Conservation (phyloP, 2,113 vertebrate species). For the Otolemur garnettii region DNA sequence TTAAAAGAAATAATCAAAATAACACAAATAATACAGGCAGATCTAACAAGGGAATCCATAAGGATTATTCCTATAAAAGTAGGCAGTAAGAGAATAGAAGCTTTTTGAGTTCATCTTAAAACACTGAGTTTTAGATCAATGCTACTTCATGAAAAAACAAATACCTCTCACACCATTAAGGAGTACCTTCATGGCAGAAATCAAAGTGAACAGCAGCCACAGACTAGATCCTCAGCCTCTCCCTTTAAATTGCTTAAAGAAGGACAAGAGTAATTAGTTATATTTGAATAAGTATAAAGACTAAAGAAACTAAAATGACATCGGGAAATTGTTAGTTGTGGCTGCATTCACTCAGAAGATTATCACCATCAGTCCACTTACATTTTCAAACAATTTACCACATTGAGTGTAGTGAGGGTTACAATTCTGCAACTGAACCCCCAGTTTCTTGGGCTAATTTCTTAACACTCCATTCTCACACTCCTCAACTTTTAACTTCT, state of each 20-base stretch:
- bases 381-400: conserved; percentile 17
- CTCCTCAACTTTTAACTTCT: background rate
- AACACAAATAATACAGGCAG: background rate
- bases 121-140: background rate
- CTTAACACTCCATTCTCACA: background rate
- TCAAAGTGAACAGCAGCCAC: conserved; percentile 32
- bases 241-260: background rate
- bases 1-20: conserved; percentile 17
- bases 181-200: background rate
- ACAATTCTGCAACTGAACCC: conserved; percentile 4
- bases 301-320: conserved; percentile 12
- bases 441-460: background rate
- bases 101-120: conserved; percentile 13
- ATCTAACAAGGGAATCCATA: background rate
- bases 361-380: background rate
- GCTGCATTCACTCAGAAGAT: conserved; percentile 7
- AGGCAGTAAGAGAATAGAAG: background rate
- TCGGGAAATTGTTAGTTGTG: background rate
- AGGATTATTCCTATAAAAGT: background rate
- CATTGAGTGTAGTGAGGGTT: background rate
- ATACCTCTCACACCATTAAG: background rate
- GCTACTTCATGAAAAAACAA: conserved; percentile 27
- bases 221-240: conserved; percentile 14
- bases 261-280: background rate
- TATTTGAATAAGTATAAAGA: background rate